Base-by-base conservation (phyloP, 2,113 vertebrate genomes). In the Bos javanicus region DNA sequence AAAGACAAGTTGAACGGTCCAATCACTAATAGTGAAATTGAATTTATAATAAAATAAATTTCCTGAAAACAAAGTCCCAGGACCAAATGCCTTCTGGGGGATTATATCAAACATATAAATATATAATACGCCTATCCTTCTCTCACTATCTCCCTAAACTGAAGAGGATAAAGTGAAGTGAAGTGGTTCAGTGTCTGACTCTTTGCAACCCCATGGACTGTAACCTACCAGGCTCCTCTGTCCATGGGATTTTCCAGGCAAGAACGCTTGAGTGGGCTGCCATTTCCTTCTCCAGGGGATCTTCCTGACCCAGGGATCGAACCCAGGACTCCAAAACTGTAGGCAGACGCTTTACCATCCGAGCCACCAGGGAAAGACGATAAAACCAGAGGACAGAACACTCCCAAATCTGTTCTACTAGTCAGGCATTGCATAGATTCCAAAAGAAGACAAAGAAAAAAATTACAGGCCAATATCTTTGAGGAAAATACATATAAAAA, bases 171-270 rank as follows among this genome's bases (percentile, higher is more conserved):
- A 36, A 71, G 17, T 71, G 64, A 36, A 36, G 19, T 36, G 64
- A 36, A 71, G n/a, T 71, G 64, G n/a, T n/a, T 71, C n/a, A 71
- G n/a, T 23, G 17, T 12, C 17, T 2, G 2, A 6, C 64, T 71
- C 17, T 67, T 67, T 36, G 8, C 0, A 0, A 36, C 64, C 17
- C 17, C 8, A 36, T 67, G 33, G 2, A 67, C 4, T 67, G n/a
- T n/a, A 21, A 17, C 64, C 17, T 36, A 67, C 7, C 33, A 67
- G 33, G 33, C 33, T 67, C 33, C 33, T 67, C 64, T 67, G 64
- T 67, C 33, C 17, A 36, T 67, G 17, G 64, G 64, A 67, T 36
- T 67, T 67, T n/a, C 17, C 33, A 36, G 33, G 33, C 62, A 67
- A 67, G 64, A 67, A 67, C 9, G 2, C 64, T 67, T 17, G 64